phyloP scores from a whole-genome alignment of 1,140 invertebrate species.

The Agrypnia vestita region DNA sequence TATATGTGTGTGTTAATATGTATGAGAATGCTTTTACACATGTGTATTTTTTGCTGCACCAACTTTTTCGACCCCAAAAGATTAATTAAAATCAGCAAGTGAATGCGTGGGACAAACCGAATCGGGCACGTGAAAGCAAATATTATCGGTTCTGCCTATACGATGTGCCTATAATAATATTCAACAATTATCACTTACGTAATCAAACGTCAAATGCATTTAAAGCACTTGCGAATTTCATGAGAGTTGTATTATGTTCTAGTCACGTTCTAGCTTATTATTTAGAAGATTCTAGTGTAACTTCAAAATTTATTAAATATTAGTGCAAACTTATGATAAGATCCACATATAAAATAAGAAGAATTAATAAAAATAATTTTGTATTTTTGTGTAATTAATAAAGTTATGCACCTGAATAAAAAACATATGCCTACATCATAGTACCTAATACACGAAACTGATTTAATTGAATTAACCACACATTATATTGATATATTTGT shows the following conservation, averaged over 20 bases:
- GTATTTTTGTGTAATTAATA: too few relatives aligned
- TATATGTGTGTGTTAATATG: too few relatives aligned
- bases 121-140: conserved; percentile 31
- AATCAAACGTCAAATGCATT: conserved; percentile 10
- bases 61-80: conserved; percentile 27
- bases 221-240: not conserved
- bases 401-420: too few relatives aligned
- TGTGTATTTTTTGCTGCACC: not conserved
- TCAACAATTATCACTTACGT: not conserved
- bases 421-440: too few relatives aligned
- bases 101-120: conserved; percentile 7
- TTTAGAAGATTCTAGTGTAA: not conserved
- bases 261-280: not conserved
- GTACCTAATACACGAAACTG: too few relatives aligned
- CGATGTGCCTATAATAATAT: not conserved
- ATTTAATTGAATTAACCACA: too few relatives aligned
- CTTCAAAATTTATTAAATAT: too few relatives aligned
- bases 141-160: conserved; percentile 5
- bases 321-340: too few relatives aligned
- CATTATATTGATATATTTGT: too few relatives aligned
- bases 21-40: too few relatives aligned
- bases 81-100: conserved; percentile 36
- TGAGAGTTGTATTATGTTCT: not conserved
- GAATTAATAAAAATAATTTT: too few relatives aligned
- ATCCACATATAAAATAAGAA: too few relatives aligned